These are phyloP conservation scores for Parotocinclus haroldoi DNA, from an alignment of 2,797 vertebrate species.

Conservation along the genomic window DNA sequence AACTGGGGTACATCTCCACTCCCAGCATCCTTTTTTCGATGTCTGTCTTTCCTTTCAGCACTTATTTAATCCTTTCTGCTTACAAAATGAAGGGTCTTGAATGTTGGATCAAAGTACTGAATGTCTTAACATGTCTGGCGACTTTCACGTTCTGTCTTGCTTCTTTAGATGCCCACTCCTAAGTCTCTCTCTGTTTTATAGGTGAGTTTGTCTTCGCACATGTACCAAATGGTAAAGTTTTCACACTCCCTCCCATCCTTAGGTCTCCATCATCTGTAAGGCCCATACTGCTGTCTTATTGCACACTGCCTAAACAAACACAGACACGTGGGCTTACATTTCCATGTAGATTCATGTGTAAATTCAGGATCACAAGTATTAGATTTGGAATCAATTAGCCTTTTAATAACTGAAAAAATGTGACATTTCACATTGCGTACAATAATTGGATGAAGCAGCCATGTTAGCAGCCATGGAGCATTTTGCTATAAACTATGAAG, in stretches of 20 bases:
- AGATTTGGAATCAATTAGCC: too few species aligned
- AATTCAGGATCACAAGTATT: too few species aligned
- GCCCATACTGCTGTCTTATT: slow-evolving; percentile 27
- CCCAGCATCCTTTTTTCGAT: slow-evolving; percentile 59
- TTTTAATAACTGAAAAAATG: too few species aligned
- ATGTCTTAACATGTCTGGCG: not conserved
- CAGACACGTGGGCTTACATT: slow-evolving; percentile 5
- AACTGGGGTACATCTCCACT: slow-evolving; percentile 69
- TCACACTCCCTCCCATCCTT: slow-evolving; percentile 57
- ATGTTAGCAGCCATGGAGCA: too few species aligned
- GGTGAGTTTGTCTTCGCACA: slow-evolving; percentile 71
- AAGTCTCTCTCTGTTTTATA: slow-evolving; percentile 61
- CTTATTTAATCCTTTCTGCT: slow-evolving; percentile 7
- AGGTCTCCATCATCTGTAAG: slow-evolving; percentile 44
- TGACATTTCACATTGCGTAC: too few species aligned
- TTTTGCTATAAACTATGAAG: too few species aligned
- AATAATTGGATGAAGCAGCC: too few species aligned
- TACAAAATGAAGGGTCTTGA: not conserved
- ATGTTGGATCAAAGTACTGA: not conserved
- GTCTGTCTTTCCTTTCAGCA: not conserved
- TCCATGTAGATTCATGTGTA: not conserved
- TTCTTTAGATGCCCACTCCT: slow-evolving; percentile 44
- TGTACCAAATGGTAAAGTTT: slow-evolving; percentile 70
- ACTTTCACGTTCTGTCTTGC: slow-evolving; percentile 15
- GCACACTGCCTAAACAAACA: slow-evolving; percentile 38